Conservation (phyloP, 2,888 invertebrate species). For the Drosophila pegasa region DNA sequence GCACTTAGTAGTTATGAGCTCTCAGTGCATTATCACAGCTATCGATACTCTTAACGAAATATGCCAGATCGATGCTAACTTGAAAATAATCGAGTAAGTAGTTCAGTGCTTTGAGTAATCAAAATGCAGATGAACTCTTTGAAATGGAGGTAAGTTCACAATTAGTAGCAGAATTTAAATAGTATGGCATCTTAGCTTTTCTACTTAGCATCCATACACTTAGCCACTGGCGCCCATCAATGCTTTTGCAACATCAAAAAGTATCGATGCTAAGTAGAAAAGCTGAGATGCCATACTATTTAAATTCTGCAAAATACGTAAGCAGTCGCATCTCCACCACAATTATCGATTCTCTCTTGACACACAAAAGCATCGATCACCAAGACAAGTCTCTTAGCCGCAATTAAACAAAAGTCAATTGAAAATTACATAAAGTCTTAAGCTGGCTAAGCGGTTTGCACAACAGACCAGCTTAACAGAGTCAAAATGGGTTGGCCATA, state of each 20-base stretch:
- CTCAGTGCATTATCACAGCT: too few relatives aligned
- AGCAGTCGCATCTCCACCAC: too few relatives aligned
- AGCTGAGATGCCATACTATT: background rate
- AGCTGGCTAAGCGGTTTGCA: constrained; percentile 43
- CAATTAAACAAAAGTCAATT: constrained; percentile 76
- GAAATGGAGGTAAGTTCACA: too few relatives aligned
- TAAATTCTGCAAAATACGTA: background rate
- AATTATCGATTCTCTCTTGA: background rate
- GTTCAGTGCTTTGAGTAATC: background rate
- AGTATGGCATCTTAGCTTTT: too few relatives aligned
- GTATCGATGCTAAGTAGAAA: too few relatives aligned
- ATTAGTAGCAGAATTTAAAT: too few relatives aligned
- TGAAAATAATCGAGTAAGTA: background rate
- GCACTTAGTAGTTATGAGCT: too few relatives aligned
- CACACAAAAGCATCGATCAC: background rate
- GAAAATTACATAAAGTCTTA: constrained; percentile 66
- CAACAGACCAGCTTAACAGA: constrained; percentile 35
- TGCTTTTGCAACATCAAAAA: background rate
- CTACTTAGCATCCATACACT: too few relatives aligned
- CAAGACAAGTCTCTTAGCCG: constrained; percentile 10
- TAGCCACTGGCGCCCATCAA: too few relatives aligned
- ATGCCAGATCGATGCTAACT: background rate
- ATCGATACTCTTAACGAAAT: too few relatives aligned
- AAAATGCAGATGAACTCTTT: too few relatives aligned
- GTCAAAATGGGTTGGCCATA: constrained; percentile 41